phyloP scores from a whole-genome alignment of 2,797 vertebrate genomes.

The Pampus argenteus region DNA sequence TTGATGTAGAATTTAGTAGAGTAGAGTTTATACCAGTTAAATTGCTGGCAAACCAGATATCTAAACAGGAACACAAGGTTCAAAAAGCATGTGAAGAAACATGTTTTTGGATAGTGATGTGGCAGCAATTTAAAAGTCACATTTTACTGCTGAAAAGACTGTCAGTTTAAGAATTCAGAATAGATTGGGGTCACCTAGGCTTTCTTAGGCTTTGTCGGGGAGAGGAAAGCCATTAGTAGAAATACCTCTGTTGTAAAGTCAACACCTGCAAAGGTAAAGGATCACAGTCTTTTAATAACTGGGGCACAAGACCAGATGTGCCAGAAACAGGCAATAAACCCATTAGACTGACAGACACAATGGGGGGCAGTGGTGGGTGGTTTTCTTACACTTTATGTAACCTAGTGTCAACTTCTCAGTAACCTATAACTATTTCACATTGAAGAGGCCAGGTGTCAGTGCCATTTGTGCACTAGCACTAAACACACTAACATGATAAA shows the following conservation, averaged over 20 bases:
- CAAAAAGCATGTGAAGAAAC: conserved; percentile 3
- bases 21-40: no score
- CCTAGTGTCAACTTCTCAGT: not conserved
- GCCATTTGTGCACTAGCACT: no score
- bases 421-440: not conserved
- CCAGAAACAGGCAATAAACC: conserved; percentile 39
- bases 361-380: conserved; percentile 2
- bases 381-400: not conserved
- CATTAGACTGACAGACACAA: conserved; percentile 27
- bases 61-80: conserved; percentile 2
- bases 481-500: no score
- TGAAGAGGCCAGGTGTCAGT: not conserved
- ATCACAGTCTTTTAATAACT: conserved; percentile 47
- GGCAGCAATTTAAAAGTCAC: not conserved
- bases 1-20: no score
- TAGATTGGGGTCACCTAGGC: not conserved
- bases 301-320: conserved; percentile 48
- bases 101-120: not conserved
- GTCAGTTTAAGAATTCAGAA: not conserved
- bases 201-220: not conserved
- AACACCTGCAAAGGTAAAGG: conserved; percentile 53
- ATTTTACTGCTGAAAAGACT: not conserved
- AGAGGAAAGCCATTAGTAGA: not conserved
- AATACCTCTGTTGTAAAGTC: conserved; percentile 26
- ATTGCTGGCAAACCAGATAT: not conserved